Base-by-base conservation (phyloP, 1,140 invertebrate genomes). In the Diabrotica undecimpunctata region DNA sequence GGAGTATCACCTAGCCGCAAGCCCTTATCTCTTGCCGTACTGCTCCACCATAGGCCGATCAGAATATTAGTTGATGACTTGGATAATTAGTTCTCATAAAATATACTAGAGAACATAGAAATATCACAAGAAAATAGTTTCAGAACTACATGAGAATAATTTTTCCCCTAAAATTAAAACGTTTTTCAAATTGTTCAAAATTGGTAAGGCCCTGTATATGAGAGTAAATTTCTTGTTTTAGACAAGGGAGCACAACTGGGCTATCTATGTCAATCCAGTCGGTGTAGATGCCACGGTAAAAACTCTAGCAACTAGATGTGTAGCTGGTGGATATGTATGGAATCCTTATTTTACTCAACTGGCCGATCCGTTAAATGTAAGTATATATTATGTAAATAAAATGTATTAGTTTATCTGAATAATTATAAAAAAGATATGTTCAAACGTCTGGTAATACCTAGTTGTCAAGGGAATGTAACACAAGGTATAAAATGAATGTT, bases 281-380 rank as follows among this genome's bases (percentile, higher is more conserved):
- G 93, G 91, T n/a, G 92, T 95, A 39, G 94, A 97, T 81, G 94
- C 94, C 6, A 84, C 91, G 7, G 92, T 95, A 2, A 86, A 89
- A 79, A 86, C 89, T 36, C 86, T 90, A 56, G 80, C 83, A 62
- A 92, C 91, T 2, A 82, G 93, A 65, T 97, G 96, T 79, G 89
- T 93, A 5, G 95, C 94, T 6, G 91, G 90, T 54, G 95, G 95
- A 25, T 95, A 93, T 74, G 84, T 90, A 37, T 98, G 94, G 93
- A 97, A 97, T 83, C 95, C 96, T 0, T 94, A 90, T 79, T 93
- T 91, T 70, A 94, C 93, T 14, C 93, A 95, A 80, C 80, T 95
- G 6, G 93, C 92, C 2, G 91, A 95, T 83, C 90, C 93, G 2
- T 82, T 92, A 11, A 94, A 95, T 81, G 94, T 96, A 83, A 86